Conservation (phyloP, 2,797 vertebrate species). For the Typhlichthys subterraneus region DNA sequence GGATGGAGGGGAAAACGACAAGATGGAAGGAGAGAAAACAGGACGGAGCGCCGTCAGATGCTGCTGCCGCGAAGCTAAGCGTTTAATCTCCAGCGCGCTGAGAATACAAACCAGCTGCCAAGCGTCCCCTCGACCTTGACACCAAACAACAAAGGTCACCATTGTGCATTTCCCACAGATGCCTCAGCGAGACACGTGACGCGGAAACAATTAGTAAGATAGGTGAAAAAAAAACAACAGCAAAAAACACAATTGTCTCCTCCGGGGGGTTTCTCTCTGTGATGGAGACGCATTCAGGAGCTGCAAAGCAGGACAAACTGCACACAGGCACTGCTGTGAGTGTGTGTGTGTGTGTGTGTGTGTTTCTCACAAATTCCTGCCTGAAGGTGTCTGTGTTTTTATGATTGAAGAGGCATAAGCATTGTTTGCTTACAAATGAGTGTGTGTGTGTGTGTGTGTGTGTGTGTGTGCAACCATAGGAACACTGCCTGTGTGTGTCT, state of each 20-base stretch:
- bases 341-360: constrained; percentile 15
- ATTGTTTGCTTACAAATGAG: not conserved
- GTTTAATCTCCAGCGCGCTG: constrained; percentile 72
- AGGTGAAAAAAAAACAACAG: constrained; percentile 52
- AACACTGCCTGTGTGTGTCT: constrained; percentile 3
- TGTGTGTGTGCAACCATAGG: constrained; percentile 5
- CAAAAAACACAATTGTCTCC: not conserved
- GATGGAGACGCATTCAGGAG: constrained; percentile 71
- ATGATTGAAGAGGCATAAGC: no score
- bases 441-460: constrained; percentile 2
- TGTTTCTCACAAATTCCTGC: not conserved
- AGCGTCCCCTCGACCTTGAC: constrained; percentile 76
- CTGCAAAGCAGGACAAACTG: constrained; percentile 54
- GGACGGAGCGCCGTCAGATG: constrained; percentile 50
- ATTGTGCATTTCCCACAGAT: constrained; percentile 66
- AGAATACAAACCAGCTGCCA: constrained; percentile 77
- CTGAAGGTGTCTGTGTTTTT: not conserved
- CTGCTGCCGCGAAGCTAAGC: constrained; percentile 76
- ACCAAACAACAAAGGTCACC: constrained; percentile 53
- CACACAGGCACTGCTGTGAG: constrained; percentile 11
- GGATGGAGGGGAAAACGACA: constrained; percentile 2
- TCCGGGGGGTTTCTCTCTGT: constrained; percentile 66
- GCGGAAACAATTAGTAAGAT: constrained; percentile 75
- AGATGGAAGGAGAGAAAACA: constrained; percentile 24
- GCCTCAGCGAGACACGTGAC: constrained; percentile 48